Conservation (phyloP, 2,113 vertebrate species). For the Leucopsar rothschildi region DNA sequence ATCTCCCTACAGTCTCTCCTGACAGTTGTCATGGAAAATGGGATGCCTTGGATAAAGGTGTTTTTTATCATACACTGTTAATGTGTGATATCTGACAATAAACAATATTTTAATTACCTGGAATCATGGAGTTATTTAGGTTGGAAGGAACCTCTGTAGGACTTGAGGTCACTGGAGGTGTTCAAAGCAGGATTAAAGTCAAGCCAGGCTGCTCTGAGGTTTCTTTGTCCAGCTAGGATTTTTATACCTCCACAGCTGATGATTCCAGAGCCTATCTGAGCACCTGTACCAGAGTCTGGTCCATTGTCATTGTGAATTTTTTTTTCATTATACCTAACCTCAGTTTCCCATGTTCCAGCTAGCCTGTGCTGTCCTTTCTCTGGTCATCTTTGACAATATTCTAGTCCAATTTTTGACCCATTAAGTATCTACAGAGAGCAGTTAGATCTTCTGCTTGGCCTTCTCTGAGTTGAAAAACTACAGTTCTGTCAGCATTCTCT, state of each 20-base stretch:
- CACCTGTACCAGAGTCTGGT: background rate
- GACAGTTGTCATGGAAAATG: background rate
- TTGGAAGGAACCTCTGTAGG: background rate
- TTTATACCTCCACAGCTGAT: background rate
- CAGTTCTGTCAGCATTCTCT: background rate
- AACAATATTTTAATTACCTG: background rate
- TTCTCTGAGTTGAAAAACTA: background rate
- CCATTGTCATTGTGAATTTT: background rate
- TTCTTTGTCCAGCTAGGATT: background rate
- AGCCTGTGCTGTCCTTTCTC: background rate
- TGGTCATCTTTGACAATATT: background rate
- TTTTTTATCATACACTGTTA: background rate
- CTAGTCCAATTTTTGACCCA: background rate
- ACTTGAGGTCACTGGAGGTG: background rate
- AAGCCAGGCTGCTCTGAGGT: background rate
- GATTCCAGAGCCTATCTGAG: background rate
- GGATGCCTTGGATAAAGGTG: background rate
- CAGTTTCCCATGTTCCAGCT: background rate
- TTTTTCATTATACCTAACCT: background rate
- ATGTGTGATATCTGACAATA: background rate
- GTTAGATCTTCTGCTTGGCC: background rate
- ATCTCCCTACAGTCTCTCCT: background rate
- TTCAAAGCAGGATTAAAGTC: background rate
- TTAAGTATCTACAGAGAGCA: background rate
- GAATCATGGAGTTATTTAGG: background rate